Evolutionary conservation across 2,113 vertebrate species (phyloP).

Genomic region (Pelvicachromis taeniatus): DNA sequence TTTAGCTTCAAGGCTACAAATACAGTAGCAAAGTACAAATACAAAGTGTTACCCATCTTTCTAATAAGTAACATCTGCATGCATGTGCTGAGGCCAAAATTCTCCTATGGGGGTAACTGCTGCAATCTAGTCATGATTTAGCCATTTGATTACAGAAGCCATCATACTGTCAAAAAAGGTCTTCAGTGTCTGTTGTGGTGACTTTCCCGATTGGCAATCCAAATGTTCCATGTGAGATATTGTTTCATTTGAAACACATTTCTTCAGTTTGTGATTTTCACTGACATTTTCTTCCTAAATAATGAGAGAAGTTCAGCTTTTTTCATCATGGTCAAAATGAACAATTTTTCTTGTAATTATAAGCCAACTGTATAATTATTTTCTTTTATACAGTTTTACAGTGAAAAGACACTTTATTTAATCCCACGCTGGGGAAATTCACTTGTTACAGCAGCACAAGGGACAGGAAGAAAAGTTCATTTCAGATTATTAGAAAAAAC

Average conservation of each 20-base stretch:
- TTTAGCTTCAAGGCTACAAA: not conserved
- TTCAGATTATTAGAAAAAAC: not conserved
- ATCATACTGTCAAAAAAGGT: not conserved
- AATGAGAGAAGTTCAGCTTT: not conserved
- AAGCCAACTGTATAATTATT: not conserved
- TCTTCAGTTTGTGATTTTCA: not conserved
- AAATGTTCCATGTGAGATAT: not conserved
- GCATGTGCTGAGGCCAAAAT: not conserved
- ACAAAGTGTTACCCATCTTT: not conserved
- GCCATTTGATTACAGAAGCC: not conserved
- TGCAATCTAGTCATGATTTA: not conserved
- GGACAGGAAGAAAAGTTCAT: not conserved
- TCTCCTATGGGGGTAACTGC: not conserved
- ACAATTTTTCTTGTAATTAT: not conserved
- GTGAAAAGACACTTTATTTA: not conserved
- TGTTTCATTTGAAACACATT: not conserved
- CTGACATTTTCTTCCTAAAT: not conserved
- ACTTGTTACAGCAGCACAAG: not conserved
- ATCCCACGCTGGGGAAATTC: not conserved
- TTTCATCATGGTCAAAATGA: not conserved
- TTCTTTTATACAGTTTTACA: not conserved
- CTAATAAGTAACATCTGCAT: not conserved
- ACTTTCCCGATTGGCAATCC: not conserved
- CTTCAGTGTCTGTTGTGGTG: not conserved
- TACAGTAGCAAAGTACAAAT: too few relatives aligned